Evolutionary conservation across 2,888 invertebrate species (phyloP).

Genomic region (Drosophila austrosaltans): DNA sequence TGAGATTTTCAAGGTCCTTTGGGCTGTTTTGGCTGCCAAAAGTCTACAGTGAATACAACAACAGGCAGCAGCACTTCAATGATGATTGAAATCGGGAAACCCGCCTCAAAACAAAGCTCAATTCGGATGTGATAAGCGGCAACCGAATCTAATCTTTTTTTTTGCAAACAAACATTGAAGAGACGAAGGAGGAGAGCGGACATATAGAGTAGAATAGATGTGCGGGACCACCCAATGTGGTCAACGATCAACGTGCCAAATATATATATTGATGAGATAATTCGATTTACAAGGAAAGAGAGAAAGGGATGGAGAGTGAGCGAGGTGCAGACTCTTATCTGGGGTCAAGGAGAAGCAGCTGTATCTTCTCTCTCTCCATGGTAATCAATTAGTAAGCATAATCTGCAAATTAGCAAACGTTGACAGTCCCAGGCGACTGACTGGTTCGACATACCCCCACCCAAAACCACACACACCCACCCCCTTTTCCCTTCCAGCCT

Average conservation of each 20-base stretch:
- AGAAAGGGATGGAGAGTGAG: neutral
- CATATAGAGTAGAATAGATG: neutral
- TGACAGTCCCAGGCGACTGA: conserved; percentile 35
- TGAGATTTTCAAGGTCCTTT: conserved; percentile 15
- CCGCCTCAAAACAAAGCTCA: conserved; percentile 19
- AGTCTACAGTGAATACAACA: conserved; percentile 43
- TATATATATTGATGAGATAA: conserved; percentile 34
- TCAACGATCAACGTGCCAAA: conserved; percentile 20
- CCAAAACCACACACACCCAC: neutral
- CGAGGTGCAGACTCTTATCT: conserved; percentile 25
- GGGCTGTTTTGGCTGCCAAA: conserved; percentile 14
- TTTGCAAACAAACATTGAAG: conserved; percentile 9
- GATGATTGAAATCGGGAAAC: conserved; percentile 27
- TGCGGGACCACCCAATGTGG: conserved; percentile 36
- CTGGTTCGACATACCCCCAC: too few relatives aligned
- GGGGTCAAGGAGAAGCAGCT: conserved; percentile 40
- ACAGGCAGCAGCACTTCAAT: conserved; percentile 1
- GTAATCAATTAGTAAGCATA: conserved; percentile 66
- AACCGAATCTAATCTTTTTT: conserved; percentile 17
- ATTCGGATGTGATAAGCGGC: conserved; percentile 28
- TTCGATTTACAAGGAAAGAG: conserved; percentile 7
- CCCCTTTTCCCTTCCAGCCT: neutral
- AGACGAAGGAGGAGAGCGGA: neutral
- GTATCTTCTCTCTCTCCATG: conserved; percentile 16
- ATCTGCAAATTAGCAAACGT: conserved; percentile 65